Evolutionary conservation across 2,888 invertebrate species (phyloP).

Genomic region (Marasmarcha lunaedactyla): DNA sequence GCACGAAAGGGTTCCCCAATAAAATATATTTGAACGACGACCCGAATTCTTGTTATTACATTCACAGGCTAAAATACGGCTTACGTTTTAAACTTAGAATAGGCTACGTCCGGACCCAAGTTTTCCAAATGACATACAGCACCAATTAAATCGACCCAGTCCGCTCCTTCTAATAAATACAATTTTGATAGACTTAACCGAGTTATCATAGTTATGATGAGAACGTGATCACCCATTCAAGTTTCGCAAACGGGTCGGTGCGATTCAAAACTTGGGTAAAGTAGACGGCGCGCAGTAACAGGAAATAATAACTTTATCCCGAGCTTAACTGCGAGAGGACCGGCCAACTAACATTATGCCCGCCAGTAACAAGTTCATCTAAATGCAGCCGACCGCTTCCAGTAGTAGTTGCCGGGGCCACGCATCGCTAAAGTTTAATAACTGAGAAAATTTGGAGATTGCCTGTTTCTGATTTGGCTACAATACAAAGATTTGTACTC

Average conservation of each 20-base stretch:
- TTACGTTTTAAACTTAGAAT: no score
- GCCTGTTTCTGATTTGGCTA: conserved; percentile 38
- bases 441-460: conserved; percentile 49
- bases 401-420: conserved; percentile 38
- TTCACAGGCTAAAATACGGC: no score
- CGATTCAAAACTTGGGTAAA: conserved; percentile 60
- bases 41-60: no score
- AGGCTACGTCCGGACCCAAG: not conserved
- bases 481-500: conserved; percentile 18
- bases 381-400: conserved; percentile 60
- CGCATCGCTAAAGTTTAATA: conserved; percentile 60
- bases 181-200: conserved; percentile 40
- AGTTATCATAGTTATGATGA: conserved; percentile 52
- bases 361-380: conserved; percentile 69
- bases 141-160: conserved; percentile 11
- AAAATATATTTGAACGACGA: not conserved
- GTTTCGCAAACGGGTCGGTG: conserved; percentile 54
- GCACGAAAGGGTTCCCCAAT: conserved; percentile 1
- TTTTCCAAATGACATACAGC: not conserved
- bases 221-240: conserved; percentile 61
- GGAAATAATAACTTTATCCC: conserved; percentile 68
- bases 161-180: conserved; percentile 35
- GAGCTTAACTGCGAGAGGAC: conserved; percentile 55
- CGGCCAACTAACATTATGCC: conserved; percentile 66
- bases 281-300: conserved; percentile 56